Evolutionary conservation across 2,888 invertebrate species (phyloP).

Genomic region (Brachylomia viminalis): DNA sequence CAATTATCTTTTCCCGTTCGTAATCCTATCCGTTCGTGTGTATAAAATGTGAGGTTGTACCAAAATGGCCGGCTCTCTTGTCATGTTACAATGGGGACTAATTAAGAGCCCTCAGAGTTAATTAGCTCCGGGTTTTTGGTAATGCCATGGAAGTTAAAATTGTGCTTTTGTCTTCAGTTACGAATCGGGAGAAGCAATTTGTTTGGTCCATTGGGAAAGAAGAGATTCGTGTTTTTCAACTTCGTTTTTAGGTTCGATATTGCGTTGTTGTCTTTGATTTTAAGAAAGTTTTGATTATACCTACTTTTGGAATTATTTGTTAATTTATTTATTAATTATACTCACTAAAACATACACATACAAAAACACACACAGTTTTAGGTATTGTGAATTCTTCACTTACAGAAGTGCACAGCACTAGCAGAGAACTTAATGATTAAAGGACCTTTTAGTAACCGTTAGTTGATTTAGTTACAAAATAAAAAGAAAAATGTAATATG

Average conservation of each 20-base stretch:
- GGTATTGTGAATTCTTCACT: too few species aligned
- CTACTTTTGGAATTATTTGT: background rate
- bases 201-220: conserved; percentile 53
- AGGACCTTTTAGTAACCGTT: too few species aligned
- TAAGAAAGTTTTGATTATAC: background rate
- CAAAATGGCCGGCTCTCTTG: conserved; percentile 85
- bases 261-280: background rate
- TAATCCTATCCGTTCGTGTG: conserved; percentile 71
- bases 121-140: conserved; percentile 84
- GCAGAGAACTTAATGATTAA: too few species aligned
- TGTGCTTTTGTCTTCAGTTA: conserved; percentile 80
- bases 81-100: conserved; percentile 89
- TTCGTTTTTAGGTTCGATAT: conserved; percentile 8
- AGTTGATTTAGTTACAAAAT: too few species aligned
- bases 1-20: background rate
- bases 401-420: too few species aligned
- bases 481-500: too few species aligned
- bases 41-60: conserved; percentile 75
- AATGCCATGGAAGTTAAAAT: conserved; percentile 77
- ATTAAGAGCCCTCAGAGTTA: conserved; percentile 87
- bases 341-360: too few species aligned
- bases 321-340: too few species aligned
- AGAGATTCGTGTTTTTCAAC: conserved; percentile 13
- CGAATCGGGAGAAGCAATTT: conserved; percentile 70
- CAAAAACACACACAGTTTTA: too few species aligned